Evolutionary conservation across 2,888 invertebrate genomes (phyloP).

Genomic region (Polietes domitor): DNA sequence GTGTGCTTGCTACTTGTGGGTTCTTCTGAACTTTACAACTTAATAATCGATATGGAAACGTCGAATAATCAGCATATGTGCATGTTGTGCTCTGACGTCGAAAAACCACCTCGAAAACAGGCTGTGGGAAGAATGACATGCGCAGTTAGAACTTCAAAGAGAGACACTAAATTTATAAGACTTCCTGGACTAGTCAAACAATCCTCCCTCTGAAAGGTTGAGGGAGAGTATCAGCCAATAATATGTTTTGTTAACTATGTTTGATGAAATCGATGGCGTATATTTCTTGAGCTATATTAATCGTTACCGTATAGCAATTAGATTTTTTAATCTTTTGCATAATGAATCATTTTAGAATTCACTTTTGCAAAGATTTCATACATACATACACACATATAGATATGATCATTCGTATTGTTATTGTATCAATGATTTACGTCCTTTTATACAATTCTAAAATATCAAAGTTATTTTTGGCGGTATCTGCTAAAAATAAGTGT

Average conservation of each 20-base stretch:
- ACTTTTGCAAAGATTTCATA: no score
- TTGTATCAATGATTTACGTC: not conserved
- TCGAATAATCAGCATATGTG: not conserved
- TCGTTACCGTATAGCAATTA: no score
- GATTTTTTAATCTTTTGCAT: no score
- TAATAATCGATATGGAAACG: slow-evolving; percentile 20
- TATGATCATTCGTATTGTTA: no score
- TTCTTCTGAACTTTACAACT: slow-evolving; percentile 3
- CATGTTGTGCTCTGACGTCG: slow-evolving; percentile 8
- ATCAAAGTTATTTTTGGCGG: not conserved
- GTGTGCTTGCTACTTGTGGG: not conserved
- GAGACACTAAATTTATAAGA: slow-evolving; percentile 9
- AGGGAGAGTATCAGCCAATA: no score
- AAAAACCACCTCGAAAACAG: not conserved
- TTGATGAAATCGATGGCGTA: no score
- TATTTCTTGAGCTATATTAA: no score
- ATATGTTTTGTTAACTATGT: no score
- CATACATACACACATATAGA: no score
- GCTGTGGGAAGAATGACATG: slow-evolving; percentile 21
- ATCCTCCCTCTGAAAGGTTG: no score
- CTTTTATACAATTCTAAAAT: not conserved
- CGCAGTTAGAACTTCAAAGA: slow-evolving; percentile 7
- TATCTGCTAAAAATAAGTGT: not conserved
- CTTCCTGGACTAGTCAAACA: slow-evolving; percentile 6
- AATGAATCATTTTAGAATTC: no score